Percentiles rank a stretch among this genome's conserved stretches.
These are phyloP conservation scores for Oxygymnocypris stewartii DNA, from an alignment of 2,113 vertebrate genomes.

Conservation along the genomic window DNA sequence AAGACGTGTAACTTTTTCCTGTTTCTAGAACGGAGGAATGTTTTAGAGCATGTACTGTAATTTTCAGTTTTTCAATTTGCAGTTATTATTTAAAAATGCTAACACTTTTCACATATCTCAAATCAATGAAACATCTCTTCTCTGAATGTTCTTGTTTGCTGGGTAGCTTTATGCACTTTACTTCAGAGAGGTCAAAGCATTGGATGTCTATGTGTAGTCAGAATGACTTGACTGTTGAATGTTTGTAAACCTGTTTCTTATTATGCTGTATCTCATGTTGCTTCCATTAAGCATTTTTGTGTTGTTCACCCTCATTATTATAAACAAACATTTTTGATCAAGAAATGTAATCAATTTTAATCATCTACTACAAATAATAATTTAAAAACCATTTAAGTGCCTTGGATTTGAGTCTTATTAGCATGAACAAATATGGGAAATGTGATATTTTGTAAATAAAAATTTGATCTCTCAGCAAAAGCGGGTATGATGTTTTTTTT, in stretches of 20 bases:
- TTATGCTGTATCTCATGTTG: slow-evolving; percentile 13
- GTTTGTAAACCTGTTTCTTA: slow-evolving; percentile 46
- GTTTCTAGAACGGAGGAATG: neutral
- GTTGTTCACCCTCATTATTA: slow-evolving; percentile 52
- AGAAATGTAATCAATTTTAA: slow-evolving; percentile 10
- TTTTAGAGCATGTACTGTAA: neutral
- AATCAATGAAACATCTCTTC: neutral
- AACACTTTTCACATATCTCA: neutral
- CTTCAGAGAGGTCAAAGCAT: slow-evolving; percentile 41
- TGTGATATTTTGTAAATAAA: slow-evolving; percentile 39
- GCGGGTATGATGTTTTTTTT: neutral
- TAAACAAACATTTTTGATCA: slow-evolving; percentile 1
- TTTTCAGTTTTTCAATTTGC: neutral
- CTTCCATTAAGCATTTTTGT: slow-evolving; percentile 41
- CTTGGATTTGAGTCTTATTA: neutral
- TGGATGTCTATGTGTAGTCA: slow-evolving; percentile 58
- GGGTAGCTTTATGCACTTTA: slow-evolving; percentile 12
- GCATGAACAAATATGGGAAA: neutral
- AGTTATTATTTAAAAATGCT: no score
- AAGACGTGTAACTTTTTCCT: neutral
- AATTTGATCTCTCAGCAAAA: neutral
- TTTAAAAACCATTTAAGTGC: neutral
- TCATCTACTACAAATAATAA: slow-evolving; percentile 29
- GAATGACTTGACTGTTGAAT: slow-evolving; percentile 37
- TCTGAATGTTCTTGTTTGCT: neutral